A percentile compares a stretch with the other conserved stretches of the same genome.
Evolutionary conservation across 2,888 invertebrate species (phyloP).

Genomic region (Caenorhabditis becei): DNA sequence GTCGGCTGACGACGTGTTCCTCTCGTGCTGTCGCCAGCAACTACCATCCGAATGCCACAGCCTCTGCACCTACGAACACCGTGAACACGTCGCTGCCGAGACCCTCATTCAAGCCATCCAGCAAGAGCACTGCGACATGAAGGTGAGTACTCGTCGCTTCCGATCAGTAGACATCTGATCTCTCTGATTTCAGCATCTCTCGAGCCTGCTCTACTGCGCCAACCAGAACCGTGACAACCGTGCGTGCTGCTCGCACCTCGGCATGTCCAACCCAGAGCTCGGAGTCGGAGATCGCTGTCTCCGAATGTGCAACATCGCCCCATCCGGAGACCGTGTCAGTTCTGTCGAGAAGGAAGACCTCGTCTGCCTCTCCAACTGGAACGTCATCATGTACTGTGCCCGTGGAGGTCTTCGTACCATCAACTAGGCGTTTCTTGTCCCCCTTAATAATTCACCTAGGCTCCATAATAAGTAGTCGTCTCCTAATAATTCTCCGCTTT

Average conservation of each 20-base stretch:
- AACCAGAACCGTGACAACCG: conserved; percentile 80
- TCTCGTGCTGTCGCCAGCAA: conserved; percentile 78
- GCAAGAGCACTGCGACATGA: conserved; percentile 70
- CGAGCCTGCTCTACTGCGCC: conserved; percentile 78
- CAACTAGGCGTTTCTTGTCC: conserved; percentile 60
- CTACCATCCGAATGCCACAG: conserved; percentile 79
- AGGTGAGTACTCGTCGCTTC: conserved; percentile 34
- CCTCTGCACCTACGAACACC: conserved; percentile 79
- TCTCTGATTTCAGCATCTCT: conserved; percentile 65
- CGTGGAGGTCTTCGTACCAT: conserved; percentile 78
- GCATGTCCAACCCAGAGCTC: conserved; percentile 75
- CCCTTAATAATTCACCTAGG: conserved; percentile 15
- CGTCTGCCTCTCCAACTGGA: conserved; percentile 79
- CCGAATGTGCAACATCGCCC: conserved; percentile 78
- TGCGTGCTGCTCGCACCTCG: conserved; percentile 77
- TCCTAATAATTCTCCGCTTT: conserved; percentile 44
- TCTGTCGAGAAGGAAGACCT: conserved; percentile 77
- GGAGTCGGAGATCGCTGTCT: conserved; percentile 78
- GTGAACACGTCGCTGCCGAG: conserved; percentile 79
- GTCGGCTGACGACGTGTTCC: conserved; percentile 78
- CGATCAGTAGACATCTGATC: background rate
- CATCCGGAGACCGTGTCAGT: conserved; percentile 72
- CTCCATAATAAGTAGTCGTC: conserved; percentile 44
- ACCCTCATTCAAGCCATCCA: conserved; percentile 76
- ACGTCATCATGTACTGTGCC: conserved; percentile 80